These are phyloP conservation scores for Myotis davidii DNA, from an alignment of 2,113 vertebrate species.

Conservation along the genomic window DNA sequence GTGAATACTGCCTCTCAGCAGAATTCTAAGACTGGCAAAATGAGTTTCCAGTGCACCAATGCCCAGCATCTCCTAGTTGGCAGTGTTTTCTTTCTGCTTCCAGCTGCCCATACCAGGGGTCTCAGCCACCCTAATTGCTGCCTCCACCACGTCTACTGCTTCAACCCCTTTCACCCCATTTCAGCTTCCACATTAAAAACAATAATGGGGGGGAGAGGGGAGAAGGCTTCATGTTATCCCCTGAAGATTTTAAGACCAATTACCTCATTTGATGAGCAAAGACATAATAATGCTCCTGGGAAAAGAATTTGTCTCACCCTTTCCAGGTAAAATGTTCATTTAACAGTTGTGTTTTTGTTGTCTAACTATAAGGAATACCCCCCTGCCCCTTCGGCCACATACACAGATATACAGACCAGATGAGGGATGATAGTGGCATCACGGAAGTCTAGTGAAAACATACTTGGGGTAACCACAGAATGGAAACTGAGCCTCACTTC, in stretches of 20 bases:
- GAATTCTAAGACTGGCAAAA: constrained; percentile 9
- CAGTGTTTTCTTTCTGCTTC: background rate
- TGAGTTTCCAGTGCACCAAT: background rate
- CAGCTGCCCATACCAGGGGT: background rate
- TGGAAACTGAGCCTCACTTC: background rate
- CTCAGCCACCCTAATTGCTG: background rate
- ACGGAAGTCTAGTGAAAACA: background rate
- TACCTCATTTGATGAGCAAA: constrained; percentile 35
- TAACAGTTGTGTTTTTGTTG: background rate
- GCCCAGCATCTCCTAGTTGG: background rate
- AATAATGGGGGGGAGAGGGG: rapidly evolving
- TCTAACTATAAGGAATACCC: background rate
- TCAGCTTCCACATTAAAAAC: background rate
- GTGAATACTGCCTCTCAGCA: background rate
- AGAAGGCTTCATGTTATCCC: background rate
- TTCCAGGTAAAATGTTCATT: constrained; percentile 15
- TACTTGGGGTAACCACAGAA: background rate
- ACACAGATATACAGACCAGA: background rate
- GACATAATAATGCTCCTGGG: background rate
- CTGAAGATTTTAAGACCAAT: constrained; percentile 22
- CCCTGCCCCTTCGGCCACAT: rapidly evolving
- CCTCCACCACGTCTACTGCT: background rate
- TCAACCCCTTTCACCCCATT: background rate
- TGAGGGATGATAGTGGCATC: background rate
- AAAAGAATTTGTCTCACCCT: background rate